Base-by-base conservation (phyloP, 1,140 invertebrate species). In the Zaprionus taronus region DNA sequence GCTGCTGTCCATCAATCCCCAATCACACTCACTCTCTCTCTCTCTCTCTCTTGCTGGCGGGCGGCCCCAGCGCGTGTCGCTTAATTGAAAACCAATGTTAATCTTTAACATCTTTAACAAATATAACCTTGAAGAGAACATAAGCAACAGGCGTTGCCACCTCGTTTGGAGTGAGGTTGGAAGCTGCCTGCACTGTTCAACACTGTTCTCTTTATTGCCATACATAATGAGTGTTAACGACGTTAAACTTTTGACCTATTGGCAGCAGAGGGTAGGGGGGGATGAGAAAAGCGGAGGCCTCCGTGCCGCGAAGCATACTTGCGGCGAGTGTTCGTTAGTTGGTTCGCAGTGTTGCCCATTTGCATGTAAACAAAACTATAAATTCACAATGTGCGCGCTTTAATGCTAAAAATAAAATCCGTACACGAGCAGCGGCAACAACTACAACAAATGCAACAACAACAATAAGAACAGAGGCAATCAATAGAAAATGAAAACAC, bases 31-130 rank as follows among this genome's bases (percentile, higher is more conserved):
- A 17, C 11, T n/a, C 49, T 44, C 26, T 31, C 44, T 11, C 67
- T 28, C n/a, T 24, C n/a, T 15, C 12, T 38, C 53, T 47, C 38
- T 60, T 41, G 66, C 41, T 17, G 47, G 9, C 55, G 20, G 55
- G 51, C 34, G 22, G 53, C 51, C 63, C 63, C 51, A 64, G 81
- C 83, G 72, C 58, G 83, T 86, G 79, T 71, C 72, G 57, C 72
- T 85, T 85, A 86, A 85, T 85, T 85, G 83, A 86, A 85, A 86
- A 82, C 71, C 83, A 85, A 85, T 85, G 83, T 85, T 86, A 85
- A 85, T 85, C 83, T 85, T 85, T 82, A 86, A 85, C 83, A 85
- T 85, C 83, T 85, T 85, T 86, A 86, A 85, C 83, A 86, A 86
- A 86, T 85, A 82, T 85, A 85, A 85, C 83, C 83, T 85, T 85